phyloP scores from a whole-genome alignment of 2,113 vertebrate species.

The Oryzias celebensis region DNA sequence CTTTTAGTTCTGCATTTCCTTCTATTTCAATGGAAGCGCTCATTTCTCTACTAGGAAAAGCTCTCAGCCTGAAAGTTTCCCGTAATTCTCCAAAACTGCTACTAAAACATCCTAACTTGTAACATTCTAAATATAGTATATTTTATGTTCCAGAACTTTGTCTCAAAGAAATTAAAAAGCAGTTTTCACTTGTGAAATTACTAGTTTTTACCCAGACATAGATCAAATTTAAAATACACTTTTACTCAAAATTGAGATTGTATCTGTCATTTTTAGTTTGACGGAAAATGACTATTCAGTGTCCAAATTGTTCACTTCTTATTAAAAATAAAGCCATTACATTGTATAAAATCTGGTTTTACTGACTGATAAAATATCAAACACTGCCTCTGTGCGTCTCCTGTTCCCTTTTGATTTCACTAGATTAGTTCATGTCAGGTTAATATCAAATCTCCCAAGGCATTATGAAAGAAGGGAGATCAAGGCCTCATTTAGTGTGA shows the following conservation, averaged over 20 bases:
- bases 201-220: neutral
- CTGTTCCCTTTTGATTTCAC: constrained; percentile 11
- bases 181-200: neutral
- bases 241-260: neutral
- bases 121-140: neutral
- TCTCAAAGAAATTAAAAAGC: constrained; percentile 32
- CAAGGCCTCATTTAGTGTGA: constrained; percentile 7
- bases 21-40: constrained; percentile 51
- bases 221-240: constrained; percentile 9
- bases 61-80: constrained; percentile 38
- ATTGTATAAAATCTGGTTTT: neutral
- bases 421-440: constrained; percentile 5
- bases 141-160: constrained; percentile 6
- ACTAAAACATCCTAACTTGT: neutral
- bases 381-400: neutral
- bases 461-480: constrained; percentile 3
- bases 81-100: constrained; percentile 20
- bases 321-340: neutral
- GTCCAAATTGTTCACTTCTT: too few relatives aligned
- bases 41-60: constrained; percentile 38
- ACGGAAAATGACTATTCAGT: too few relatives aligned
- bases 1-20: constrained; percentile 17
- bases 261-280: too few relatives aligned
- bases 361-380: constrained; percentile 1
- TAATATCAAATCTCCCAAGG: constrained; percentile 19